These are phyloP conservation scores for Crypturellus undulatus DNA, from an alignment of 2,113 vertebrate species.

Conservation along the genomic window DNA sequence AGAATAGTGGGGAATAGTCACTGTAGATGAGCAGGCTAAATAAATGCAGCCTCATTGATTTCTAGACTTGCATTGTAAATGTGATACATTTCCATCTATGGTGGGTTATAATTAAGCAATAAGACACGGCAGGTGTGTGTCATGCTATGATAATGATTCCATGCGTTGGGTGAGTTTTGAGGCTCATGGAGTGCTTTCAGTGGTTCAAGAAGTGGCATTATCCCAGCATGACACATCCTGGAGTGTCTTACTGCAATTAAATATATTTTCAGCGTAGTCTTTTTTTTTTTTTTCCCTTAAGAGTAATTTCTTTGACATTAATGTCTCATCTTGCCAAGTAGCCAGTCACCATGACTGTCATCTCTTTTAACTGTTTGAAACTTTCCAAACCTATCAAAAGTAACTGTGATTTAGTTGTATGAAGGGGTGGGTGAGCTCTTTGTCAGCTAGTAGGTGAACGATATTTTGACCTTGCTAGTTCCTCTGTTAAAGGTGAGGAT, in stretches of 20 bases:
- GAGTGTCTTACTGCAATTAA: constrained; percentile 86
- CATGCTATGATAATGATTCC: constrained; percentile 88
- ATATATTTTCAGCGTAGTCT: constrained; percentile 79
- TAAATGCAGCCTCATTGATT: constrained; percentile 79
- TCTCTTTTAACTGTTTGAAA: constrained; percentile 74
- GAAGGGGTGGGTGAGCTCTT: not conserved
- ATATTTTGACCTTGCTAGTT: constrained; percentile 38
- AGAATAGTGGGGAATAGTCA: constrained; percentile 51
- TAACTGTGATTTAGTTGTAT: constrained; percentile 27
- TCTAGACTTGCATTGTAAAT: constrained; percentile 80
- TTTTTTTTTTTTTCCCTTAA: constrained; percentile 58
- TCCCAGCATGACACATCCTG: constrained; percentile 87
- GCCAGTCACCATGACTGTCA: constrained; percentile 74
- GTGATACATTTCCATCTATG: constrained; percentile 82
- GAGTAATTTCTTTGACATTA: constrained; percentile 84
- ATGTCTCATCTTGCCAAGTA: constrained; percentile 80
- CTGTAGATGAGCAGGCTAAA: constrained; percentile 69
- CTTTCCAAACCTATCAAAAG: constrained; percentile 66
- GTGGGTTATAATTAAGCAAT: constrained; percentile 89
- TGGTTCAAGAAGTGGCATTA: constrained; percentile 88
- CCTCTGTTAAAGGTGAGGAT: constrained; percentile 11
- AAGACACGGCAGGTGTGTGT: constrained; percentile 88
- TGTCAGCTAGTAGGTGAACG: not conserved
- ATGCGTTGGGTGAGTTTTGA: constrained; percentile 86
- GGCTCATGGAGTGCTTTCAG: constrained; percentile 86